A percentile compares a stretch with the other conserved stretches of the same genome.
Conservation (phyloP, 2,888 invertebrate species). For the Trachelus troglodyta region DNA sequence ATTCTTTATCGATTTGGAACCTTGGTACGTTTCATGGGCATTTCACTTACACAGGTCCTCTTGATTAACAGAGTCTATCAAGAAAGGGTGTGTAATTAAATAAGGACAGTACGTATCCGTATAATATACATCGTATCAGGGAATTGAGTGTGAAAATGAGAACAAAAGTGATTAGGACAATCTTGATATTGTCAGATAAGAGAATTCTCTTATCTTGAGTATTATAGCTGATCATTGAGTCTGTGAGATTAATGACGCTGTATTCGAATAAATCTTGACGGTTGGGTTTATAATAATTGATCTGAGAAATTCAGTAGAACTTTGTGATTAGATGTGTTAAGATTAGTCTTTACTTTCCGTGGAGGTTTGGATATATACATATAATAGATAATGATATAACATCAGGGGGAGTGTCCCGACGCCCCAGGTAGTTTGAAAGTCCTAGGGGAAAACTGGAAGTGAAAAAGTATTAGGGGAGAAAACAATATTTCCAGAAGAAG, state of each 20-base stretch:
- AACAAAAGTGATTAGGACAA: too few species aligned
- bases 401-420: not conserved
- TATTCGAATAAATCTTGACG: too few species aligned
- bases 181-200: too few species aligned
- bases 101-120: too few species aligned
- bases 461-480: not conserved
- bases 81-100: too few species aligned
- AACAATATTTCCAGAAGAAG: not conserved
- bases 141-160: too few species aligned
- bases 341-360: not conserved
- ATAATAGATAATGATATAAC: not conserved
- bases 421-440: not conserved
- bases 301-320: not conserved
- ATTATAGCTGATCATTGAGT: not conserved
- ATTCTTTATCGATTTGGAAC: too few species aligned
- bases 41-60: too few species aligned
- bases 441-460: not conserved
- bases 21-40: too few species aligned
- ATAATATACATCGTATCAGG: too few species aligned
- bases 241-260: not conserved
- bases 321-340: not conserved
- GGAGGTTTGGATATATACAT: not conserved
- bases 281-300: not conserved
- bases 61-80: too few species aligned
- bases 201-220: not conserved